These are phyloP conservation scores for Charaxes varanes DNA, from an alignment of 1,140 invertebrate genomes.

Conservation along the genomic window DNA sequence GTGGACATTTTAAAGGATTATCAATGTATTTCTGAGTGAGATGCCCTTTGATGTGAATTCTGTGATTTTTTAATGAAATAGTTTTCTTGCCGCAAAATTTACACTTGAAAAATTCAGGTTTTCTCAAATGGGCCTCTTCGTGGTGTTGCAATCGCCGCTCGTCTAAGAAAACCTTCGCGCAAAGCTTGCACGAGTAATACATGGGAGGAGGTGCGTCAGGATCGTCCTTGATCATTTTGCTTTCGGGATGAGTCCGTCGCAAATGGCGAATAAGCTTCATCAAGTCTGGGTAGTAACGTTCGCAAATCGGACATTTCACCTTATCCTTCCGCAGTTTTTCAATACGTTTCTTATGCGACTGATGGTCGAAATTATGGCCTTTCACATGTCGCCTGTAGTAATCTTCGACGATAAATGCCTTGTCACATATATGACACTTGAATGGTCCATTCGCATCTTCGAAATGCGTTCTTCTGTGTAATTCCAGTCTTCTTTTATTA, in stretches of 20 bases:
- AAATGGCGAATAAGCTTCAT: conserved; percentile 61
- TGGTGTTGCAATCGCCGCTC: conserved; percentile 51
- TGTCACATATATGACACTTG: conserved; percentile 62
- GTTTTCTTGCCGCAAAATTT: conserved; percentile 68
- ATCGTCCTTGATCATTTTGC: conserved; percentile 69
- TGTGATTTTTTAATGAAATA: conserved; percentile 55
- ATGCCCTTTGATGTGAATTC: conserved; percentile 60
- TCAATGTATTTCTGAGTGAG: conserved; percentile 56
- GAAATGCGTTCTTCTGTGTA: conserved; percentile 58
- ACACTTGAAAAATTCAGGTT: conserved; percentile 63
- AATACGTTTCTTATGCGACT: conserved; percentile 53
- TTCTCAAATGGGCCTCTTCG: conserved; percentile 56
- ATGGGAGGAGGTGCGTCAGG: conserved; percentile 53
- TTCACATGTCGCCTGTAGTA: conserved; percentile 56
- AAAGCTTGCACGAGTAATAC: conserved; percentile 58
- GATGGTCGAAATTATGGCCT: conserved; percentile 62
- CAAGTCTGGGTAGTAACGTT: conserved; percentile 52
- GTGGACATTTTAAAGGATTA: conserved; percentile 52
- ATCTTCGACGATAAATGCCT: conserved; percentile 52
- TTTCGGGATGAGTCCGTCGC: conserved; percentile 58
- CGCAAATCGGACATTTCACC: conserved; percentile 66
- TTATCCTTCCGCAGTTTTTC: conserved; percentile 55
- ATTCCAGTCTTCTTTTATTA: conserved; percentile 49
- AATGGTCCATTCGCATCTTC: conserved; percentile 57
- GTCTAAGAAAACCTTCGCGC: conserved; percentile 62